Evolutionary conservation across 2,113 vertebrate genomes (phyloP).

Genomic region (Enhydra lutris): DNA sequence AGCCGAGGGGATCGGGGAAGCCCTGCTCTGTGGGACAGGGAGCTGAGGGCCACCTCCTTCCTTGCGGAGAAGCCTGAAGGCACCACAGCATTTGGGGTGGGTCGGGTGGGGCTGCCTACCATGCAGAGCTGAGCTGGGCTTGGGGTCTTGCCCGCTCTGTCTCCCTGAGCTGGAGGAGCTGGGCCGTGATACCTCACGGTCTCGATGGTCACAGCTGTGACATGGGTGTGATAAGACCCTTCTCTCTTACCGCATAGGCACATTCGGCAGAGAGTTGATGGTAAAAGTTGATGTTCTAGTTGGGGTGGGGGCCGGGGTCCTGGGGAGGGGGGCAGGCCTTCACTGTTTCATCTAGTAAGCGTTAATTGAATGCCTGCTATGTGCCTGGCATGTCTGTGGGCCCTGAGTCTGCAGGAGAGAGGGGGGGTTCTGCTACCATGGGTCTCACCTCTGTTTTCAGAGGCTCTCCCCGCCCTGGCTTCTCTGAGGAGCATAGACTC

Average conservation of each 20-base stretch:
- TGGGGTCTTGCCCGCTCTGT: not conserved
- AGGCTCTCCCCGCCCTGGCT: accelerated
- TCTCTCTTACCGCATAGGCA: not conserved
- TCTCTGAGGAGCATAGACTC: not conserved
- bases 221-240: not conserved
- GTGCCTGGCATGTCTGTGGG: accelerated
- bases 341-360: not conserved
- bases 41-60: not conserved
- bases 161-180: not conserved
- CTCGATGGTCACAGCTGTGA: not conserved
- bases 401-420: not conserved
- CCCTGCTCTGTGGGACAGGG: not conserved
- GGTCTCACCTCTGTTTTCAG: not conserved
- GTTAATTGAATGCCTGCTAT: not conserved
- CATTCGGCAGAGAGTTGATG: accelerated
- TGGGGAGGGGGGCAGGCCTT: not conserved
- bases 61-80: no score
- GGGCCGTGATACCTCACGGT: accelerated
- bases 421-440: not conserved
- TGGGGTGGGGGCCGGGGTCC: not conserved
- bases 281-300: accelerated
- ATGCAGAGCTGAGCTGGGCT: not conserved
- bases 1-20: not conserved
- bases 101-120: not conserved
- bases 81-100: not conserved